Evolutionary conservation across 92 coral and sea anemone genomes (phyloP), one percentile per base, ranked within the genome.

Genomic region (Metridium senile): DNA sequence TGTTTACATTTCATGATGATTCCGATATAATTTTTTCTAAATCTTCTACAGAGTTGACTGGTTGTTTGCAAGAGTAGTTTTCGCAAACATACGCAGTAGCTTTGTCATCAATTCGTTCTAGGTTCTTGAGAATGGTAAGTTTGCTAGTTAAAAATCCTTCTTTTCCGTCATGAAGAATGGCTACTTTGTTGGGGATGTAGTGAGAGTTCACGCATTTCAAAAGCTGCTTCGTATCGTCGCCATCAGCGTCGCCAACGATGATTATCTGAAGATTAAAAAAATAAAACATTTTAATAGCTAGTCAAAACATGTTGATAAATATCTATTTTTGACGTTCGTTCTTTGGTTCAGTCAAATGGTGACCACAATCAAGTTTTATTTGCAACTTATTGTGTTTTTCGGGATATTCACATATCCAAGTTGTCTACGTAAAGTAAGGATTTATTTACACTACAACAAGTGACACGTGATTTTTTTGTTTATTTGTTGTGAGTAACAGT

Each of bases 81-180:
- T 93, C 89, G 49, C 99, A 96, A 26, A 92, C 91, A 62, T 96
- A 93, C 0, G 93, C 99, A 8, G 99, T 96, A 19, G 99, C 97
- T 72, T 90, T 93, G 65, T 80, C 80, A 39, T 86, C 93, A 58
- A 87, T 81, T 49, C 90, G 81, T 63, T 79, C 78, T 67, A 96
- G 79, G 22, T 97, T 85, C 80, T 93, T 89, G 71, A 93, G 82
- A 8, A 96, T 89, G 6, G 88, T 47, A 3, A 93, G 92, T 77
- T 89, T 92, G 58, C 96, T 84, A 10, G 91, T 81, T 32, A 96
- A 81, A 74, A 96, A 92, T 45, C 88, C 81, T 51, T 93, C 93
- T 33, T 83, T 85, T 26, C 87, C 98, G 46, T 89, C 89, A 62
- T 89, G 83, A 11, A 96, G 77, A 82, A 96, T 85, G 59, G 93